Evolutionary conservation across 2,888 invertebrate species (phyloP), one percentile per base, ranked within the genome.

Genomic region (Nomada ferruginata): DNA sequence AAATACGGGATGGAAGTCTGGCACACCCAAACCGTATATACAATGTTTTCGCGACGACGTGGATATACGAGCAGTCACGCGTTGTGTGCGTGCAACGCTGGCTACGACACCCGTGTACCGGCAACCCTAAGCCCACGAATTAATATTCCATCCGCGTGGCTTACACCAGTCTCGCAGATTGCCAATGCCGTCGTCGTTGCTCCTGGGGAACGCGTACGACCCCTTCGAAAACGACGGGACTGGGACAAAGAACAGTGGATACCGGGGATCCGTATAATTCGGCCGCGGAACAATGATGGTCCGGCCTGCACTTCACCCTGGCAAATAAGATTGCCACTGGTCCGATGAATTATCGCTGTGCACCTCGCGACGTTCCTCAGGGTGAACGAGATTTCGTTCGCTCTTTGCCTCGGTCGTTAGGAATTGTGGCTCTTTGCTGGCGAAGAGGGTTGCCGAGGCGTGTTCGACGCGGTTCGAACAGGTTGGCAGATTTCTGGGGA

Each of bases 61-160:
- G 63, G 76, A 84, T 85, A 72, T 81, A 73, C 55, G 52, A 59
- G n/a, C 42, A 15, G 44, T 20, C 42, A 42, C 2, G 2, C 0
- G 13, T 47, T 11, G 44, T 57, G 66, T 44, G 47, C 7, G 50
- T 47, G 15, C 18, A 10, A 60, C 47, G 15, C 20, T 36, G n/a
- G 61, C 18, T 29, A 4, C 13, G 5, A 60, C 29, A 29, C 18
- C 20, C 47, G 20, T 44, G 44, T 69, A 59, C 26, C 23, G 42
- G 9, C 52, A 29, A 88, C 85, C 86, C 87, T 86, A 89, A 90
- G 88, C 88, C 88, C 85, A 83, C 83, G 89, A 91, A 91, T 93
- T 91, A 93, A 93, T 93, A 93, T 92, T 93, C 93, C 85, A 87
- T 89, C 92, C 87, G 88, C 90, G 89, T 89, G 87, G 89, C 89